These are phyloP conservation scores for Pycnomerus fuliginosus DNA, from an alignment of 2,888 invertebrate species.

Conservation along the genomic window DNA sequence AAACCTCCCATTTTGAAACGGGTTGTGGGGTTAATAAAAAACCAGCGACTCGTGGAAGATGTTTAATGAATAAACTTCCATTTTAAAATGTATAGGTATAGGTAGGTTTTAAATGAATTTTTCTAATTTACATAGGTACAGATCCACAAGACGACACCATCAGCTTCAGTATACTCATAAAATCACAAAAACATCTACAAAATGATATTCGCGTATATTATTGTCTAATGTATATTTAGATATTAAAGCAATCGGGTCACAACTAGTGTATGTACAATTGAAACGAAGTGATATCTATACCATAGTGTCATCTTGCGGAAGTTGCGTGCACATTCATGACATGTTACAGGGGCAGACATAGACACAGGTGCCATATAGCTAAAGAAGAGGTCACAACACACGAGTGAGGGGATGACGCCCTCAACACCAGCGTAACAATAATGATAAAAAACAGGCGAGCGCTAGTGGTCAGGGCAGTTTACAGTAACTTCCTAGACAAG, in stretches of 20 bases:
- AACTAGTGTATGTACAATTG: slow-evolving; percentile 46
- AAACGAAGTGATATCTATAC: slow-evolving; percentile 20
- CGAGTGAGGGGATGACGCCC: slow-evolving; percentile 42
- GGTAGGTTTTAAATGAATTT: slow-evolving; percentile 42
- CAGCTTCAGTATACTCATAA: slow-evolving; percentile 13
- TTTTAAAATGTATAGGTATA: slow-evolving; percentile 49
- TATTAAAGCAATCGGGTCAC: slow-evolving; percentile 31
- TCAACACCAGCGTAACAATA: slow-evolving; percentile 31
- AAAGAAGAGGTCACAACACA: slow-evolving; percentile 47
- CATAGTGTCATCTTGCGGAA: slow-evolving; percentile 40
- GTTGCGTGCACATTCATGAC: slow-evolving; percentile 45
- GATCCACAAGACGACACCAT: slow-evolving; percentile 37
- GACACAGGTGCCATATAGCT: slow-evolving; percentile 44
- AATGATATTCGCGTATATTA: slow-evolving; percentile 38
- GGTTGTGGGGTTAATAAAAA: slow-evolving; percentile 28
- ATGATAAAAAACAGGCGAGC: slow-evolving; percentile 4
- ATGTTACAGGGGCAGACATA: slow-evolving; percentile 47
- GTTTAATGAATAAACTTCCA: slow-evolving; percentile 54
- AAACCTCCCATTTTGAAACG: too few relatives aligned
- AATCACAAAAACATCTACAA: slow-evolving; percentile 30
- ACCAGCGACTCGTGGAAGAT: slow-evolving; percentile 47
- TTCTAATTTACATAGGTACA: slow-evolving; percentile 46
- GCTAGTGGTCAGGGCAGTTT: slow-evolving; percentile 21
- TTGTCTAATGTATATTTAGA: slow-evolving; percentile 41
- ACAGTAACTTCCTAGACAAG: slow-evolving; percentile 16